Evolutionary conservation across 2,888 invertebrate genomes (phyloP).

Genomic region (Helicoverpa assulta): DNA sequence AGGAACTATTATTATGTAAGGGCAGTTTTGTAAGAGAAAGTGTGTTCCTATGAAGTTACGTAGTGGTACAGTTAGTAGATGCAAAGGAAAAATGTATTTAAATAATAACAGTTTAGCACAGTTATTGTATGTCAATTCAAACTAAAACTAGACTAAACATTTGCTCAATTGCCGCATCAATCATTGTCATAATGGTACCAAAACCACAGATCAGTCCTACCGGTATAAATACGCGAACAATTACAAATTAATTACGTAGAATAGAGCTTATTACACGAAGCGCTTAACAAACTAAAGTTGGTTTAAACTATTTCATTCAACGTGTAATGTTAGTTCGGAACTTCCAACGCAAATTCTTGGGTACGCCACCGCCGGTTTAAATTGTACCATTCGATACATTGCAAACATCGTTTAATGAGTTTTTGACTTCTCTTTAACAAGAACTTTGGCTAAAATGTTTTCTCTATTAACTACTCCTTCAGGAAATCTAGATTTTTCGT

Average conservation of each 20-base stretch:
- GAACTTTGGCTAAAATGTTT: conserved; percentile 47
- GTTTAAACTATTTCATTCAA: conserved; percentile 75
- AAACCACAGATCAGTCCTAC: conserved; percentile 44
- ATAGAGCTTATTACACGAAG: conserved; percentile 71
- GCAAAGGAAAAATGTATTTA: too few relatives aligned
- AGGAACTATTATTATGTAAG: not conserved
- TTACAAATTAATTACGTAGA: conserved; percentile 64
- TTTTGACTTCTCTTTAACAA: conserved; percentile 56
- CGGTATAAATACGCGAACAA: conserved; percentile 43
- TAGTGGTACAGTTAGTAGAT: too few relatives aligned
- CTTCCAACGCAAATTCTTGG: conserved; percentile 70
- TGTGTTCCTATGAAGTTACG: too few relatives aligned
- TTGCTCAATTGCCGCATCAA: conserved; percentile 28
- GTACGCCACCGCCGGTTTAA: conserved; percentile 61
- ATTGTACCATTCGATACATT: conserved; percentile 68
- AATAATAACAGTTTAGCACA: too few relatives aligned
- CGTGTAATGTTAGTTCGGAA: conserved; percentile 70
- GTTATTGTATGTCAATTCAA: not conserved
- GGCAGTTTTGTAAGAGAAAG: not conserved
- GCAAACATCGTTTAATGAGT: conserved; percentile 63
- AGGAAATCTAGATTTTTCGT: conserved; percentile 9
- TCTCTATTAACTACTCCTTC: conserved; percentile 34
- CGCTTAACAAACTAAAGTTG: conserved; percentile 70
- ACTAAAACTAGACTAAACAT: conserved; percentile 20
- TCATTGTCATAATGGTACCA: conserved; percentile 33